phyloP scores from a whole-genome alignment of 1,140 invertebrate species.

The Andricus grossulariae region DNA sequence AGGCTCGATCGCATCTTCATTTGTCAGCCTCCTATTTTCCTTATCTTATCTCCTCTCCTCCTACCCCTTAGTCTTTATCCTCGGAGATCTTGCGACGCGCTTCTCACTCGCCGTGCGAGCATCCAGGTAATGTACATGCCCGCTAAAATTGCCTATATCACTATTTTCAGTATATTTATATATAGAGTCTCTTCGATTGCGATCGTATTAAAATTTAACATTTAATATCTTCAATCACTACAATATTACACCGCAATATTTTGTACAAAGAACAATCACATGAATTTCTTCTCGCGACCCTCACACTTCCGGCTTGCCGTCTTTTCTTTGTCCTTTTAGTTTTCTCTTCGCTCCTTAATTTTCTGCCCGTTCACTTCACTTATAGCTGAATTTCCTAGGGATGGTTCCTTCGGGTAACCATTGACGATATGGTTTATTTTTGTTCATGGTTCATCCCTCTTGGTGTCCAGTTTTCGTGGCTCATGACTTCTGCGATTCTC shows the following conservation, averaged over 20 bases:
- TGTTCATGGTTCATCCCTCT: neutral
- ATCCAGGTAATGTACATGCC: conserved; percentile 74
- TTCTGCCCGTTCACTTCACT: conserved; percentile 36
- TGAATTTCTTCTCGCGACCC: conserved; percentile 67
- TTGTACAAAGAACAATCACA: conserved; percentile 78
- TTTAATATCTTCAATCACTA: conserved; percentile 76
- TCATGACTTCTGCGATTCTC: conserved; percentile 40
- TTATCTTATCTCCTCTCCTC: conserved; percentile 30
- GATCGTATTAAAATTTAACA: conserved; percentile 77
- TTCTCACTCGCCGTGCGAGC: conserved; percentile 53
- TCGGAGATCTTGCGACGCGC: conserved; percentile 37
- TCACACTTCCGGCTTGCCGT: conserved; percentile 54
- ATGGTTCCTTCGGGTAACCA: neutral
- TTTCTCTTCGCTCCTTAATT: conserved; percentile 41
- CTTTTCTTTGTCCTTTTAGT: conserved; percentile 39
- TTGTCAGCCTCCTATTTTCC: conserved; percentile 29
- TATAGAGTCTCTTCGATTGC: conserved; percentile 71
- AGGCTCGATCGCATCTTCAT: conserved; percentile 35
- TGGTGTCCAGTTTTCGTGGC: too few species aligned
- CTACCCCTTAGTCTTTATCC: conserved; percentile 28
- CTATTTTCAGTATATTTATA: conserved; percentile 59
- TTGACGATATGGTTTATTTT: neutral
- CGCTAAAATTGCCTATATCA: conserved; percentile 75
- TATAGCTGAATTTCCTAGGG: conserved; percentile 34
- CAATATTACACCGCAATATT: conserved; percentile 76